phyloP scores from a whole-genome alignment of 2,113 vertebrate genomes.

The Lucifuga dentata region DNA sequence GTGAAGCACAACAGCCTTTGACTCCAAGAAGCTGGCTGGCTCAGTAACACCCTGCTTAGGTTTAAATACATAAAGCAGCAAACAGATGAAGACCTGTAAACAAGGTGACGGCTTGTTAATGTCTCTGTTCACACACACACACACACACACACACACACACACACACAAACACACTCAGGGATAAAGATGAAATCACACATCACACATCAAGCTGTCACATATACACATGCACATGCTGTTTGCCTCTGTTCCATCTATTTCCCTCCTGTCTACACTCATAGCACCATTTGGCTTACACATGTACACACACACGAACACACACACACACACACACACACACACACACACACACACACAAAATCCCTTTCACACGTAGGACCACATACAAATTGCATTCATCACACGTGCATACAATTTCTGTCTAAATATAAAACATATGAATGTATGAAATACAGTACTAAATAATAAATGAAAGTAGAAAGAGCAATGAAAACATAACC shows the following conservation, averaged over 20 bases:
- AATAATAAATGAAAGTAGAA: too few species aligned
- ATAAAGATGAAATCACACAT: neutral
- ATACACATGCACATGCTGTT: constrained; percentile 1
- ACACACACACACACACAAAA: constrained; percentile 1
- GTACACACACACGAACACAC: neutral
- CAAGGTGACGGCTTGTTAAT: constrained; percentile 31
- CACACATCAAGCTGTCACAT: neutral
- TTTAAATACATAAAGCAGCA: constrained; percentile 3
- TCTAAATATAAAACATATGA: too few species aligned
- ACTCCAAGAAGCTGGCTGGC: neutral
- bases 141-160: neutral
- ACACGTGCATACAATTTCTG: too few species aligned
- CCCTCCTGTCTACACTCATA: too few species aligned
- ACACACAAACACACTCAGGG: constrained; percentile 9
- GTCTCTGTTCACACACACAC: neutral
- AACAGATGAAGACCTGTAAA: constrained; percentile 33
- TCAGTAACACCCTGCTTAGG: neutral
- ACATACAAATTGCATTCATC: neutral
- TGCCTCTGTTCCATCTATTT: too few species aligned
- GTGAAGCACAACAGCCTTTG: constrained; percentile 6
- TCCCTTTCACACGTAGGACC: too few species aligned
- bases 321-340: constrained; percentile 1
- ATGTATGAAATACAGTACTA: too few species aligned
- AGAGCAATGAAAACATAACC: too few species aligned
- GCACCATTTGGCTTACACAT: too few species aligned